phyloP scores from a whole-genome alignment of 2,797 vertebrate genomes.

The Liparis tanakae region DNA sequence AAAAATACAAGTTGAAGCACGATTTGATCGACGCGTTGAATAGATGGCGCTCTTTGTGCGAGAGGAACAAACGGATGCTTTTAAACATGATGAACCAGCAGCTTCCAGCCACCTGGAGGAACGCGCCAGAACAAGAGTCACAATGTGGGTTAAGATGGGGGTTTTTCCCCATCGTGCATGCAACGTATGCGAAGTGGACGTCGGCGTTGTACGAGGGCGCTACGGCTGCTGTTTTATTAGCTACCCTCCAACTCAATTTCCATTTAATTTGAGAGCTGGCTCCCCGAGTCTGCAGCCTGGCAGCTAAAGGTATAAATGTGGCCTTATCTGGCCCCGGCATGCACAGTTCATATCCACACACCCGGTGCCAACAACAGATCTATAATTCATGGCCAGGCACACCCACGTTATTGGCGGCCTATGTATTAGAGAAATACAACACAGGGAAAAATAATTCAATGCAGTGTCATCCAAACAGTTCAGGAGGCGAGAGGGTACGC shows the following conservation, averaged over 20 bases:
- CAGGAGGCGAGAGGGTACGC: conserved; percentile 58
- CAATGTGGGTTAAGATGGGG: conserved; percentile 53
- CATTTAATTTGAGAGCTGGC: conserved; percentile 86
- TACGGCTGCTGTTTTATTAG: conserved; percentile 80
- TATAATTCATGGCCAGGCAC: conserved; percentile 87
- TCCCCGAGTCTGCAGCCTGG: conserved; percentile 77
- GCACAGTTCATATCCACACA: conserved; percentile 86
- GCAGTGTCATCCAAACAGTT: conserved; percentile 75
- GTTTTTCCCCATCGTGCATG: conserved; percentile 54
- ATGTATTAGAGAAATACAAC: conserved; percentile 82
- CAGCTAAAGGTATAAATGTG: conserved; percentile 87
- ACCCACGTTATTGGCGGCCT: conserved; percentile 80
- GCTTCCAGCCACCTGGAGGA: conserved; percentile 6
- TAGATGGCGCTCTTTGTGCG: conserved; percentile 30
- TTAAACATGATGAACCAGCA: conserved; percentile 5
- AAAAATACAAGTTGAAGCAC: conserved; percentile 19
- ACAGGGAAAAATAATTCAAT: conserved; percentile 72
- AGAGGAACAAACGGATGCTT: conserved; percentile 47
- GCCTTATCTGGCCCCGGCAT: conserved; percentile 87
- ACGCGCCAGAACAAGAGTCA: conserved; percentile 31
- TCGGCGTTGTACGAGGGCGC: conserved; percentile 61
- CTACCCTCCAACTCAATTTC: conserved; percentile 84
- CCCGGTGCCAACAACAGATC: conserved; percentile 84
- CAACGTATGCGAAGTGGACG: conserved; percentile 69
- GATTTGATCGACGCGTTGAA: conserved; percentile 40